Conservation (phyloP, 2,113 vertebrate species). For the Mesoclemmys tuberculata region DNA sequence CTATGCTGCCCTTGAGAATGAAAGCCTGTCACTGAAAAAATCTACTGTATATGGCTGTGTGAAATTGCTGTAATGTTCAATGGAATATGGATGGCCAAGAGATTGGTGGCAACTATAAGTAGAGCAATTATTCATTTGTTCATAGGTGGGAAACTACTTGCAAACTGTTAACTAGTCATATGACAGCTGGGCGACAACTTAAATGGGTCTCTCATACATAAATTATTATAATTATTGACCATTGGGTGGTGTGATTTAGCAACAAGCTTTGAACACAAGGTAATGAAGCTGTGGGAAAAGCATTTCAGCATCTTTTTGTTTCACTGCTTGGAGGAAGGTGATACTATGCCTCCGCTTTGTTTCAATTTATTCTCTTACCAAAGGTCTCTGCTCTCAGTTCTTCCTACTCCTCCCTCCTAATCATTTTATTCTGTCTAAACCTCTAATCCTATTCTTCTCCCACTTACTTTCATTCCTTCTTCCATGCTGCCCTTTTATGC, state of each 20-base stretch:
- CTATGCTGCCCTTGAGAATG: not conserved
- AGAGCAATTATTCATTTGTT: not conserved
- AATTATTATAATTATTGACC: not conserved
- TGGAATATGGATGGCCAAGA: not conserved
- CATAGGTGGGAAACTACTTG: not conserved
- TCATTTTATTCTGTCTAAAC: no score
- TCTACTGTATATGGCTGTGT: not conserved
- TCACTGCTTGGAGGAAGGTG: not conserved
- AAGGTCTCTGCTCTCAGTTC: no score
- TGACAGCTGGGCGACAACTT: not conserved
- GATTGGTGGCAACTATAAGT: not conserved
- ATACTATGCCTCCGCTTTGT: not conserved
- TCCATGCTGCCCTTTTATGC: no score
- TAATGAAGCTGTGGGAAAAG: not conserved
- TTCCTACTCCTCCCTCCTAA: no score
- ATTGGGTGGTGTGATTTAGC: not conserved
- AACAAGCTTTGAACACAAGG: not conserved
- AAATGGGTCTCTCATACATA: not conserved
- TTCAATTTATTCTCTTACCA: no score
- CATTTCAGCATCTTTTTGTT: not conserved
- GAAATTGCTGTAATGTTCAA: not conserved
- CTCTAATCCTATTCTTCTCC: no score
- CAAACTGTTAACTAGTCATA: not conserved
- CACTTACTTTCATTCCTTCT: no score
- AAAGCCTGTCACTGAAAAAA: not conserved